Percentiles rank a stretch among this genome's conserved stretches.
These are phyloP conservation scores for Tetramorium parvispinum DNA, from an alignment of 1,140 invertebrate species.

Conservation along the genomic window DNA sequence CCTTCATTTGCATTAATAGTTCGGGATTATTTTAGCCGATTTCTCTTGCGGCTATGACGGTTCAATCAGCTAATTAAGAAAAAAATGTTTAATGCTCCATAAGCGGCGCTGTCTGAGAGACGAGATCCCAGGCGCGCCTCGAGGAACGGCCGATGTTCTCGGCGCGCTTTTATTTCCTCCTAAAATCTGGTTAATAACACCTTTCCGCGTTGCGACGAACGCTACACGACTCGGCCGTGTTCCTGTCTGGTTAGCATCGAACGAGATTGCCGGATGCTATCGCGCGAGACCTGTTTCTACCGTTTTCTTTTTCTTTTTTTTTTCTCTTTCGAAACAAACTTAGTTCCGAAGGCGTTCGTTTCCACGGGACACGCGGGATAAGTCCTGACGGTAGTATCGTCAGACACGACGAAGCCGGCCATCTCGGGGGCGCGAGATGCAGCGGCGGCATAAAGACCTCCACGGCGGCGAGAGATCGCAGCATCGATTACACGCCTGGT, in stretches of 20 bases:
- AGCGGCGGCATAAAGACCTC: conserved; percentile 57
- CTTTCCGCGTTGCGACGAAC: neutral
- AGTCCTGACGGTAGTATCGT: conserved; percentile 10
- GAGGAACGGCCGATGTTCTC: neutral
- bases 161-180: conserved; percentile 15
- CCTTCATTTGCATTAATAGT: conserved; percentile 45
- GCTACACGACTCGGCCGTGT: conserved; percentile 9
- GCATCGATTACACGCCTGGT: conserved; percentile 79
- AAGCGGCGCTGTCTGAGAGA: neutral
- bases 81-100: conserved; percentile 24
- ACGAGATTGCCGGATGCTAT: conserved; percentile 33
- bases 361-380: conserved; percentile 6
- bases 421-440: conserved; percentile 43
- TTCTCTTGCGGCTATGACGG: conserved; percentile 15
- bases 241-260: neutral
- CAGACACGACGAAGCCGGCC: neutral
- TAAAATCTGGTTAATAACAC: conserved; percentile 37
- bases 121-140: neutral
- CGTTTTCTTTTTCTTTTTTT: neutral
- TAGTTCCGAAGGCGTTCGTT: neutral
- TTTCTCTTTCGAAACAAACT: neutral
- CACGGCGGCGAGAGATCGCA: conserved; percentile 74
- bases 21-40: conserved; percentile 20
- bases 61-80: conserved; percentile 48
- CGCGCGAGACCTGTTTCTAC: neutral